Conservation (phyloP, 2,113 vertebrate genomes). For the Gasterosteus nipponicus region DNA sequence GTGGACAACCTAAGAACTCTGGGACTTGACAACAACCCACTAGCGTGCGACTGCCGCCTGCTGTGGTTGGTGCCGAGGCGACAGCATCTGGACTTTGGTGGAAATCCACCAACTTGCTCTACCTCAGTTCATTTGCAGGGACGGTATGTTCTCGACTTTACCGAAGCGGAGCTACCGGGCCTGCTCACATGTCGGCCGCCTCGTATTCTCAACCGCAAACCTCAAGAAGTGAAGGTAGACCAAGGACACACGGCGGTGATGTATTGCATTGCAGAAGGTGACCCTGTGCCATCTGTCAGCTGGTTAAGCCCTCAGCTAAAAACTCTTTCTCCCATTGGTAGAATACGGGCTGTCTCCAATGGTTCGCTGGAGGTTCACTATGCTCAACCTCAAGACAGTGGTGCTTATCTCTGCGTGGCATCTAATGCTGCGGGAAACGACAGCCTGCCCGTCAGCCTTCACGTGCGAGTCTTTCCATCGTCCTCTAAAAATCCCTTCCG, state of each 20-base stretch:
- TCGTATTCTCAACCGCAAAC: conserved; percentile 76
- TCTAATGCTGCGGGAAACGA: conserved; percentile 87
- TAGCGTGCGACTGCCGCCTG: conserved; percentile 89
- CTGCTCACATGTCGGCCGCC: conserved; percentile 85
- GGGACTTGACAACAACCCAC: conserved; percentile 84
- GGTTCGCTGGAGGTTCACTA: conserved; percentile 87
- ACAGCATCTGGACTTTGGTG: conserved; percentile 77
- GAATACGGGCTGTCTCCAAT: conserved; percentile 81
- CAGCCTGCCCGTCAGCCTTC: conserved; percentile 79
- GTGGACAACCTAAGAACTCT: conserved; percentile 80
- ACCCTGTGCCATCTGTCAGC: conserved; percentile 81
- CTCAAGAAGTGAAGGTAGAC: conserved; percentile 73
- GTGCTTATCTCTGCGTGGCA: conserved; percentile 85
- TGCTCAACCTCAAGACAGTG: conserved; percentile 83
- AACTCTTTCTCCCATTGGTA: conserved; percentile 70
- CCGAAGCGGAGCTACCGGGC: conserved; percentile 70
- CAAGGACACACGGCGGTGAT: conserved; percentile 84
- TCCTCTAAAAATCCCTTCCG: conserved; percentile 64
- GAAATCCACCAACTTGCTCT: conserved; percentile 75
- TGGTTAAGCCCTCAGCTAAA: conserved; percentile 83
- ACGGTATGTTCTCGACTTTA: conserved; percentile 81
- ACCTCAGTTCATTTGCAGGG: conserved; percentile 77
- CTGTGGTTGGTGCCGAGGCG: conserved; percentile 84
- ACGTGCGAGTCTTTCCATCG: conserved; percentile 71
- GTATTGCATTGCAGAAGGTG: conserved; percentile 84